Base-by-base conservation (phyloP, 2,797 vertebrate species). In the Cyprinella venusta region DNA sequence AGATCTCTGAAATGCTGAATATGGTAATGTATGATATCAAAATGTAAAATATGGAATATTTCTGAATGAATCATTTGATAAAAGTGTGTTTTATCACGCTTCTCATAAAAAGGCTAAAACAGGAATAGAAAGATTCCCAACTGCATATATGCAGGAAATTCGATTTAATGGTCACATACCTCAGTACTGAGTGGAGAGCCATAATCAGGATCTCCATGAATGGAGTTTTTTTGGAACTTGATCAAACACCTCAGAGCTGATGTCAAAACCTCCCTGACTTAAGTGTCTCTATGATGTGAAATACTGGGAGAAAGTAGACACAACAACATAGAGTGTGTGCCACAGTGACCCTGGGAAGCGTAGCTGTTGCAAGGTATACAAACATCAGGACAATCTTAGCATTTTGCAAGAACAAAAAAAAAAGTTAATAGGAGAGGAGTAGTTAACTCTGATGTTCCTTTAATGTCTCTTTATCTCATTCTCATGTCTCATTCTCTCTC, bases 291-390 rank as follows among this genome's bases (percentile, higher is more conserved):
- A 15, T 79, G 10, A 52, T 54, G 56, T 56, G 12, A 69, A 56
- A 50, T 84, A 45, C 26, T 50, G 26, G 40, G 15, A 16, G 42
- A 69, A 50, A 24, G 61, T 52, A 48, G 21, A 70, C 52, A 36
- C 70, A 76, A 24, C 19, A 75, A 21, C 18, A 68, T 26, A 56
- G 24, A 12, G 38, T 36, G 76, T 61, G 68, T 30, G 40, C 24
- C 78, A 67, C 61, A 26, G 42, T 76, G 33, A 81, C 42, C 79
- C 40, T 79, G 74, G 75, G 40, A 86, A 78, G 50, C 13, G 21
- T 54, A 48, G 52, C 19, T 54, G 78, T 56, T 81, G 80, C 68
- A 48, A 77, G 36, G 8, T 72, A 78, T 64, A 67, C 21, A 52
- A 76, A 50, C 15, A 79, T 15, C 30, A 59, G 33, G 18, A 30